Base-by-base conservation (phyloP, 2,888 invertebrate species). In the Agonum fuliginosum region DNA sequence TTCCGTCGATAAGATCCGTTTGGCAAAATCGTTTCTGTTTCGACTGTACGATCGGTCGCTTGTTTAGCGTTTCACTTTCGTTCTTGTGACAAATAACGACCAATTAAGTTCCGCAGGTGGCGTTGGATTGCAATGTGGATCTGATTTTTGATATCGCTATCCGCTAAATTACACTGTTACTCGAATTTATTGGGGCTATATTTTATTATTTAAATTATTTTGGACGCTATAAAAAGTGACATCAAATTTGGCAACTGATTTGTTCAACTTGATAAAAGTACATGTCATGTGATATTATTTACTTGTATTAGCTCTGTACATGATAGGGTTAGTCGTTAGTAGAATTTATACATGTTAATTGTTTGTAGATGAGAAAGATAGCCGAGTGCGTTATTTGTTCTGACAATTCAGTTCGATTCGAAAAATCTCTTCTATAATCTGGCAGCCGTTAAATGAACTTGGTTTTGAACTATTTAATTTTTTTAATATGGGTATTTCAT, bases 101-200 rank as follows among this genome's bases (percentile, higher is more conserved):
- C 58, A 62, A 62, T 62, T 62, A 62, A 30, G 14, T 62, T 62
- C 17, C 30, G 54, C 58, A 62, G 58, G 58, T 62, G 58, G 27
- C 20, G 54, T 27, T 22, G 6, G 10, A 43, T 14, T 43, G 17
- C 17, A n/a, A 43, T 43, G 43, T 58, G 6, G 27, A 17, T 30
- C 58, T 27, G 58, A 62, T 62, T 62, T 54, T 62, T 62, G 14
- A 30, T 17, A 62, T 17, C 30, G 58, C 58, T 10, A 62, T 20
- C 27, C 14, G 30, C 17, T 62, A 27, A 14, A 62, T 62, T 62
- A 62, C 34, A 2, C 30, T 62, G 58, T 62, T 30, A 62, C 5
- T 30, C 12, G 17, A 62, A 62, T 34, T 62, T 62, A 62, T 62
- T 14, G 58, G 12, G 2, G 19, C 30, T 62, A 30, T 62, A 34